These are phyloP conservation scores for Sebastes trivittatus DNA, from an alignment of 2,797 vertebrate genomes.

Conservation along the genomic window DNA sequence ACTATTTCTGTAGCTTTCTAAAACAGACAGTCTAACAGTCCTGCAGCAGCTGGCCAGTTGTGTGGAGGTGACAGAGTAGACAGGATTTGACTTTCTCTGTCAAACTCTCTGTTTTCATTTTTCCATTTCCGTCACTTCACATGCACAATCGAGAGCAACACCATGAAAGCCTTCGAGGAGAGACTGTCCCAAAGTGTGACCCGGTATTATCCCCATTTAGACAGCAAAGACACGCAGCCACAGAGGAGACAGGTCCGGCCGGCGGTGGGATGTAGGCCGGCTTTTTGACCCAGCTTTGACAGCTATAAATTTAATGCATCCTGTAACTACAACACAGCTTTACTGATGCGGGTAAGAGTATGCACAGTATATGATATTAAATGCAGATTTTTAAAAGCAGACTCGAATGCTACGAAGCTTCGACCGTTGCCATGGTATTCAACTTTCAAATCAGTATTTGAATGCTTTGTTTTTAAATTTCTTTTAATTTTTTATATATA, in stretches of 20 bases:
- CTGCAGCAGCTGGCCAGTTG: neutral
- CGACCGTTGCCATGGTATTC: no score
- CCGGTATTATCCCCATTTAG: no score
- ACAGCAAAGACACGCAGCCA: neutral
- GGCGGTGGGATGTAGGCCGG: neutral
- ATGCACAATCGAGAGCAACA: neutral
- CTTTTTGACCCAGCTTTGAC: neutral
- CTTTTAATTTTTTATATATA: no score
- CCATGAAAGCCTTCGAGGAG: neutral
- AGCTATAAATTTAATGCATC: neutral
- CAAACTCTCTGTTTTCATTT: neutral
- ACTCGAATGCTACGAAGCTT: no score
- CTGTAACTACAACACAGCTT: neutral
- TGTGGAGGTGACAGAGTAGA: neutral
- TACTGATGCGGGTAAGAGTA: neutral
- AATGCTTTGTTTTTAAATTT: no score
- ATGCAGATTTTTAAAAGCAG: neutral
- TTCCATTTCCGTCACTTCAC: neutral
- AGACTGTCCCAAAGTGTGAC: neutral
- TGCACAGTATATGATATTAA: neutral
- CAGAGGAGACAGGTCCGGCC: neutral
- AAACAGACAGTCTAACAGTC: neutral
- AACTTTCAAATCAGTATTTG: no score
- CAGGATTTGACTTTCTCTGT: neutral
- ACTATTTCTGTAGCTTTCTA: neutral